phyloP scores from a whole-genome alignment of 2,797 vertebrate genomes.

The Ptychobarbus kaznakovi region DNA sequence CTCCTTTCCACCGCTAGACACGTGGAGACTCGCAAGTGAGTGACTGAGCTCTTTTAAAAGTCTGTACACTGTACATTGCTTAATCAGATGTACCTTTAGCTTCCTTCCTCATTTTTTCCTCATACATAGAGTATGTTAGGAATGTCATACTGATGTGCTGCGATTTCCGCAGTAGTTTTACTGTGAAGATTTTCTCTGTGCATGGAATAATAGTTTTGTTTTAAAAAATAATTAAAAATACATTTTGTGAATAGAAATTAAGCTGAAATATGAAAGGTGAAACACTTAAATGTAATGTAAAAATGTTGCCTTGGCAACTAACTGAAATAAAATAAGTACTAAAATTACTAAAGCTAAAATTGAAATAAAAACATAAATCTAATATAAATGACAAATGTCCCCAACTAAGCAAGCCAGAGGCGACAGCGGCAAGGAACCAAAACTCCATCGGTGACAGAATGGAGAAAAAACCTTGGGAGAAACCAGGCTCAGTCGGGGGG shows the following conservation, averaged over 20 bases:
- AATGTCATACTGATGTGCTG: not conserved
- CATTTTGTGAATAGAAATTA: not conserved
- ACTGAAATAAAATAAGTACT: not conserved
- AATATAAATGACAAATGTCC: not conserved
- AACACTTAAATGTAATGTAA: too few relatives aligned
- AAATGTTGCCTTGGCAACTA: not conserved
- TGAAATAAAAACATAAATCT: not conserved
- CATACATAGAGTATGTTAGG: not conserved
- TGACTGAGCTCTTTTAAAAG: not conserved
- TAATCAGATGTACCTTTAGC: not conserved
- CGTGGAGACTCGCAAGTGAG: conserved; percentile 93
- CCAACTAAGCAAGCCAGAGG: too few relatives aligned
- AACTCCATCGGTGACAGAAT: too few relatives aligned
- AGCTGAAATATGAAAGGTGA: too few relatives aligned
- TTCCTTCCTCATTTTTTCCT: not conserved
- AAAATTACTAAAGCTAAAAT: not conserved
- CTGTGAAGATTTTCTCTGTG: not conserved
- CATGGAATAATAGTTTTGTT: not conserved
- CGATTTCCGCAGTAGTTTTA: not conserved
- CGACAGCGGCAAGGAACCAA: too few relatives aligned
- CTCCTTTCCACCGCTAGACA: conserved; percentile 94
- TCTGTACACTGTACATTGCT: not conserved
- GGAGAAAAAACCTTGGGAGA: too few relatives aligned
- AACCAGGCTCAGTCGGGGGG: too few relatives aligned
- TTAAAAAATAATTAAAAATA: not conserved